These are phyloP conservation scores for Drosophila subsilvestris DNA, from an alignment of 2,888 invertebrate species.

Conservation along the genomic window DNA sequence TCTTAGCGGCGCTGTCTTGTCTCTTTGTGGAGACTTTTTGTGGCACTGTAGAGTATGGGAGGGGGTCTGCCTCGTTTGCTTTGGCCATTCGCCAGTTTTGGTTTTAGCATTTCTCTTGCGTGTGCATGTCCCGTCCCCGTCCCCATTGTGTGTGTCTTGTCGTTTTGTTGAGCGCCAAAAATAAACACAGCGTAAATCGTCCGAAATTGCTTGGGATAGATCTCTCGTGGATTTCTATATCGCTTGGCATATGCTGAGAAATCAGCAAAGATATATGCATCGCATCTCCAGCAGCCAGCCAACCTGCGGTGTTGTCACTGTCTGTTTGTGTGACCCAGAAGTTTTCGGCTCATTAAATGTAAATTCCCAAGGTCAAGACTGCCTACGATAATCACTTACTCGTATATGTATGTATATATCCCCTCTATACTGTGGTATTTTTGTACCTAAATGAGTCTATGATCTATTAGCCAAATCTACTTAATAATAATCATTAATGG, in stretches of 20 bases:
- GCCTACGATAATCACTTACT: too few species aligned
- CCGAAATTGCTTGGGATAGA: not conserved
- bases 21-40: conserved; percentile 51
- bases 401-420: not conserved
- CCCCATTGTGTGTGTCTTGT: not conserved
- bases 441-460: not conserved
- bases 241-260: not conserved
- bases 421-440: not conserved
- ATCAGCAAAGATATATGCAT: not conserved
- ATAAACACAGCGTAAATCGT: conserved; percentile 1
- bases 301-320: not conserved
- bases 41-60: conserved; percentile 39
- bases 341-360: not conserved
- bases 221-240: not conserved
- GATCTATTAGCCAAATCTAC: not conserved
- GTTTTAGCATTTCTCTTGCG: not conserved
- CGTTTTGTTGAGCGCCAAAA: conserved; percentile 5
- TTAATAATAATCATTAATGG: not conserved
- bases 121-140: too few species aligned
- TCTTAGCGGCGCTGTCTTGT: not conserved
- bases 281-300: not conserved
- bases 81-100: conserved; percentile 62
- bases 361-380: not conserved
- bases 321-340: conserved; percentile 1
- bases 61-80: conserved; percentile 51